Percentiles rank a stretch among this genome's conserved stretches.
Conservation (phyloP, 2,113 vertebrate species). For the Brachypodius melanocephalos region DNA sequence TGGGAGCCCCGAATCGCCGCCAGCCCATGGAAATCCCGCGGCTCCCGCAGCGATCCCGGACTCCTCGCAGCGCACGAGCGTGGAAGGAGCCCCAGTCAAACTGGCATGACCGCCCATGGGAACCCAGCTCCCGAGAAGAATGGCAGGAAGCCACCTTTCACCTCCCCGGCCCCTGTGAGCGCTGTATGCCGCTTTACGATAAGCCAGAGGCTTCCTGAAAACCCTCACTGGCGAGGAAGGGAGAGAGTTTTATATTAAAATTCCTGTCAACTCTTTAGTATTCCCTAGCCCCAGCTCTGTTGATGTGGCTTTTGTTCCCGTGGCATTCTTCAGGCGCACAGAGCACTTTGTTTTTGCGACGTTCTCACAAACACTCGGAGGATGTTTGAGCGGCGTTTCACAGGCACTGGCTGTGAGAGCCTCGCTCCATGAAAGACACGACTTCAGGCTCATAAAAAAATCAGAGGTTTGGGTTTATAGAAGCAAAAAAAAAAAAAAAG, state of each 20-base stretch:
- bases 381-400: slow-evolving; percentile 21
- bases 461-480: background rate
- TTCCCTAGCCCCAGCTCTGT: slow-evolving; percentile 65
- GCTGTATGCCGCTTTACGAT: slow-evolving; percentile 85
- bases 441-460: background rate
- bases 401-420: slow-evolving; percentile 8
- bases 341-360: slow-evolving; percentile 66
- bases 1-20: background rate
- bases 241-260: slow-evolving; percentile 80
- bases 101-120: slow-evolving; percentile 90
- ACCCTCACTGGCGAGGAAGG: slow-evolving; percentile 73
- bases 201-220: slow-evolving; percentile 89
- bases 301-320: slow-evolving; percentile 74
- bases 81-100: slow-evolving; percentile 78
- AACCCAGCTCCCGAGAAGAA: slow-evolving; percentile 92
- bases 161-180: slow-evolving; percentile 78
- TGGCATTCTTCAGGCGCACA: slow-evolving; percentile 62
- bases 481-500: background rate
- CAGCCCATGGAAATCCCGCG: slow-evolving; percentile 67
- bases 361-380: slow-evolving; percentile 71
- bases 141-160: slow-evolving; percentile 95
- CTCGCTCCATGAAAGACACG: background rate
- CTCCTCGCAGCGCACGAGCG: slow-evolving; percentile 12
- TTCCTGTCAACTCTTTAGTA: slow-evolving; percentile 77
- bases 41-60: background rate